Base-by-base conservation (phyloP, 2,797 vertebrate species). In the Taeniopygia guttata region DNA sequence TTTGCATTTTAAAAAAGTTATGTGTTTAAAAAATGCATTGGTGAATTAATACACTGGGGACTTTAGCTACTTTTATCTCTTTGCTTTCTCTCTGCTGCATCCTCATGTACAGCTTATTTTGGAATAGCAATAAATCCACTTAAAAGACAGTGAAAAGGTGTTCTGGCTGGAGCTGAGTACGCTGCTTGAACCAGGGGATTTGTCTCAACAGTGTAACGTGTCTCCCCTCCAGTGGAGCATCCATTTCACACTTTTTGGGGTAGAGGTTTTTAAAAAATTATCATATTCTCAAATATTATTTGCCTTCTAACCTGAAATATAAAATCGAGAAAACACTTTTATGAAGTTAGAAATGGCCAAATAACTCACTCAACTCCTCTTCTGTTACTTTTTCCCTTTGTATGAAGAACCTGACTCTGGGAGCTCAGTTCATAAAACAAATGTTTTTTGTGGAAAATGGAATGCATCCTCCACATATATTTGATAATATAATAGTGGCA, bases 381-480 rank as follows among this genome's bases (percentile, higher is more conserved):
- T 76, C 55, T 73, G 9, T 63, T 84, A 20, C 3, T 30, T 76
- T 48, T 69, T 42, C 66, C 11, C 4, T 58, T 36, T 42, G 5
- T 52, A 13, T 36, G 12, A 81, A 68, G 43, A 78, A 45, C 5
- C 2, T 46, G 48, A 34, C 36, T 91, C 45, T 5, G 1, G 82
- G 23, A 78, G 23, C 26, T 17, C 40, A 18, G 55, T 60, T 94
- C 51, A 75, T 69, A 60, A 86, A 93, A 88, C 11, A 79, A 89
- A 84, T 43, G 19, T 58, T 63, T 8, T 62, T 89, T 79, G 26
- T 70, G 29, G 66, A 60, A 94, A 88, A 79, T 60, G 32, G 62
- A 92, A 62, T 40, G 11, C 58, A 78, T 30, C 43, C 66, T 86
- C 79, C 73, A 73, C 34, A 13, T 49, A 23, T 43, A 22, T 78